Base-by-base conservation (phyloP, 2,113 vertebrate species). In the Athene cunicularia region DNA sequence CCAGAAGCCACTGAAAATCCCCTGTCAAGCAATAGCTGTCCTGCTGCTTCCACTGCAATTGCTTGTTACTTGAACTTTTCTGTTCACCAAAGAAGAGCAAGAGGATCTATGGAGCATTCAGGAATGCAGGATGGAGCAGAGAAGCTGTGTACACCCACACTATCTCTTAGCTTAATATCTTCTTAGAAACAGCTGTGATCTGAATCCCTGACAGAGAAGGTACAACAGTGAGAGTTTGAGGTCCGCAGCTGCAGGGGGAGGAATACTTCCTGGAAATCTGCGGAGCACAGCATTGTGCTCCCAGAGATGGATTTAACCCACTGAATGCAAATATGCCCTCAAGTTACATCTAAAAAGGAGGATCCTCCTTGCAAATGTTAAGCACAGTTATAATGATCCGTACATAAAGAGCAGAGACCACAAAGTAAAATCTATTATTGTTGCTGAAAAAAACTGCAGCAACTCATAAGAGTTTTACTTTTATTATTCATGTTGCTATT, bases 401-500 rank as follows among this genome's bases (percentile, higher is more conserved):
- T 96, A 88, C 94, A 96, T 96, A 97, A 98, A 96, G 72, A 93
- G 47, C 87, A 97, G 92, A 96, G 91, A 97, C 91, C 87, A 97
- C 94, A 68, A 96, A 97, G 97, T 70, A 97, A 79, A 95, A 95
- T 95, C 80, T 97, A 85, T 96, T 98, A 93, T 47, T 94, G 70
- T 85, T 94, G 32, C 84, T 93, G 50, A 49, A 92, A 87, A 95
- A 91, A 90, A 74, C 66, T 35, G 58, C 49, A 83, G 91, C 86
- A 92, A 77, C 97, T 97, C 96, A 76, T 79, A 86, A 96, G 91
- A 83, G 76, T 96, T 97, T 97, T 93, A 82, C 76, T 98, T 95
- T 97, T 97, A 97, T 97, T 97, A 95, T 98, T 98, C 97, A 92
- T 96, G 83, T 95, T 90, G 96, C 97, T 98, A 90, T 95, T 95